These are phyloP conservation scores for Chalcosyrphus nemorum DNA, from an alignment of 2,888 invertebrate species.

Conservation along the genomic window DNA sequence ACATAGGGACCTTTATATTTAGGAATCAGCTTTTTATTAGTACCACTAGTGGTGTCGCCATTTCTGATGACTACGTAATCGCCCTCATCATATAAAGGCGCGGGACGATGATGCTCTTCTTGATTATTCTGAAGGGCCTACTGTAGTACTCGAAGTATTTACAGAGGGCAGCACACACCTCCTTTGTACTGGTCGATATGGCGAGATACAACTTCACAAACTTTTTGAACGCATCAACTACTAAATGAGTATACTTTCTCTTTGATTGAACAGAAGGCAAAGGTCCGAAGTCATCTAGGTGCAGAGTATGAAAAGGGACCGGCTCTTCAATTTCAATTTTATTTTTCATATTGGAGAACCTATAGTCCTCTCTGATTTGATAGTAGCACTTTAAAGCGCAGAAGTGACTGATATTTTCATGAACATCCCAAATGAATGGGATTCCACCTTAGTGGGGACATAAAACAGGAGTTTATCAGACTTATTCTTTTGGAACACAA, in stretches of 20 bases:
- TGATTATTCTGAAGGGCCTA: conserved; percentile 67
- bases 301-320: not conserved
- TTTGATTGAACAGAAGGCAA: not conserved
- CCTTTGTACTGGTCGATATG: not conserved
- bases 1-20: too few relatives aligned
- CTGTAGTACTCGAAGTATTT: not conserved
- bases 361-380: not conserved
- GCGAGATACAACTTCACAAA: not conserved
- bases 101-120: conserved; percentile 2
- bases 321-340: not conserved
- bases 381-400: conserved; percentile 7
- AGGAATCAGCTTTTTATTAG: too few relatives aligned
- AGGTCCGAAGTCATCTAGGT: not conserved
- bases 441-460: conserved; percentile 15
- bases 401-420: conserved; percentile 19
- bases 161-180: not conserved
- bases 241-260: not conserved
- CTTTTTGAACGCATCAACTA: not conserved
- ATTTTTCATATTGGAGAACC: not conserved
- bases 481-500: not conserved
- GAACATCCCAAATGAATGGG: not conserved
- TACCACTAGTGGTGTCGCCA: too few relatives aligned
- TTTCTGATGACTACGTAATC: too few relatives aligned
- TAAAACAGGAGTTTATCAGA: not conserved
- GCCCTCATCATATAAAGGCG: too few relatives aligned